phyloP scores from a whole-genome alignment of 2,113 vertebrate species.

The Ochotona curzoniae region DNA sequence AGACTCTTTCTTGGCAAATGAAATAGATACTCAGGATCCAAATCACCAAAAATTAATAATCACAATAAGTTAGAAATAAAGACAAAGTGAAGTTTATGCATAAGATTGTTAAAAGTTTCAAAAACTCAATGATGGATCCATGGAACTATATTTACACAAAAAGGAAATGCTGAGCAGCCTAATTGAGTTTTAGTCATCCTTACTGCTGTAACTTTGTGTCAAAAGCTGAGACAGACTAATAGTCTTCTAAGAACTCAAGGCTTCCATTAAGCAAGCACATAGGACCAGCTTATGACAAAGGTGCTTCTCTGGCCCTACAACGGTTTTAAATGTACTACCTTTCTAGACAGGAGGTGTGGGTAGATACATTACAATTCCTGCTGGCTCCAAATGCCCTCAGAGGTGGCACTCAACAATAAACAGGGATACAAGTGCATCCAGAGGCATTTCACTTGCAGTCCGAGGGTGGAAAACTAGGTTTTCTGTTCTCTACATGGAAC shows the following conservation, averaged over 20 bases:
- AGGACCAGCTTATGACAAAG: not conserved
- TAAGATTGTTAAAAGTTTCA: conserved; percentile 34
- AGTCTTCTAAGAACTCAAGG: not conserved
- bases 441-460: not conserved
- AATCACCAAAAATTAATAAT: conserved; percentile 22
- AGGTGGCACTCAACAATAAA: too few species aligned
- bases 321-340: not conserved
- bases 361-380: not conserved
- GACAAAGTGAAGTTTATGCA: not conserved
- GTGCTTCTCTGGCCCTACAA: not conserved
- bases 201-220: not conserved
- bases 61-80: not conserved
- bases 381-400: not conserved
- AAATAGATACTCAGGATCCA: not conserved
- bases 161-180: conserved; percentile 59
- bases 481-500: not conserved
- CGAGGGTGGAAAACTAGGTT: not conserved
- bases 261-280: not conserved
- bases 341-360: not conserved
- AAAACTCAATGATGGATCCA: not conserved
- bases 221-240: not conserved
- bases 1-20: not conserved
- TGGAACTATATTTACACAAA: conserved; percentile 31
- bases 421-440: not conserved
- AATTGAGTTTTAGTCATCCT: not conserved